phyloP scores from a whole-genome alignment of 2,888 invertebrate genomes.

The Vanessa cardui region DNA sequence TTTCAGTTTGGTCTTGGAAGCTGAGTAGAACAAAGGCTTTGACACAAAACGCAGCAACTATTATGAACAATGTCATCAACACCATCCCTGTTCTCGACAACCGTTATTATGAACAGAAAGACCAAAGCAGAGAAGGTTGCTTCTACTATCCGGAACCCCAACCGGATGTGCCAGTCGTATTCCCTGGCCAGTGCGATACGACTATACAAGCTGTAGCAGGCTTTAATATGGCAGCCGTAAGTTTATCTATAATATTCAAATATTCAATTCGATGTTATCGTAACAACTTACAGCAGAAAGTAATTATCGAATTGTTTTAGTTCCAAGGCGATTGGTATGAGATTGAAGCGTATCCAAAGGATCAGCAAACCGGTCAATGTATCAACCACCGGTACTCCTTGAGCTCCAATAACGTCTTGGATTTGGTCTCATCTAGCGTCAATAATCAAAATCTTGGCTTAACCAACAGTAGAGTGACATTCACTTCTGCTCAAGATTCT shows the following conservation, averaged over 20 bases:
- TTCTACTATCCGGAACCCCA: conserved; percentile 57
- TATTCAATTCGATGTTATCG: too few species aligned
- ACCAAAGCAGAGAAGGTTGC: conserved; percentile 52
- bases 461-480: conserved; percentile 48
- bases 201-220: conserved; percentile 52
- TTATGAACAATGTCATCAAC: conserved; percentile 49
- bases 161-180: conserved; percentile 50
- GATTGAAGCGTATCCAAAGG: conserved; percentile 50
- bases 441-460: conserved; percentile 50
- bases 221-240: conserved; percentile 50
- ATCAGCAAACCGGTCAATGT: conserved; percentile 59
- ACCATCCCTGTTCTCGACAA: conserved; percentile 52
- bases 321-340: conserved; percentile 48
- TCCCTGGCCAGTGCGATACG: conserved; percentile 61
- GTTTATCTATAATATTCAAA: not conserved
- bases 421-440: conserved; percentile 54
- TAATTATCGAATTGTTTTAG: conserved; percentile 34
- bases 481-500: conserved; percentile 38
- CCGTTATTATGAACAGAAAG: conserved; percentile 48
- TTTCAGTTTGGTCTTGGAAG: conserved; percentile 49
- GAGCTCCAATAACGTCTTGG: conserved; percentile 45
- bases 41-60: conserved; percentile 38
- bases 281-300: too few species aligned
- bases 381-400: conserved; percentile 52
- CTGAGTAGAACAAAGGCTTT: conserved; percentile 54